Evolutionary conservation across 1,140 invertebrate species (phyloP).

Genomic region (Drosophila trapezifrons): DNA sequence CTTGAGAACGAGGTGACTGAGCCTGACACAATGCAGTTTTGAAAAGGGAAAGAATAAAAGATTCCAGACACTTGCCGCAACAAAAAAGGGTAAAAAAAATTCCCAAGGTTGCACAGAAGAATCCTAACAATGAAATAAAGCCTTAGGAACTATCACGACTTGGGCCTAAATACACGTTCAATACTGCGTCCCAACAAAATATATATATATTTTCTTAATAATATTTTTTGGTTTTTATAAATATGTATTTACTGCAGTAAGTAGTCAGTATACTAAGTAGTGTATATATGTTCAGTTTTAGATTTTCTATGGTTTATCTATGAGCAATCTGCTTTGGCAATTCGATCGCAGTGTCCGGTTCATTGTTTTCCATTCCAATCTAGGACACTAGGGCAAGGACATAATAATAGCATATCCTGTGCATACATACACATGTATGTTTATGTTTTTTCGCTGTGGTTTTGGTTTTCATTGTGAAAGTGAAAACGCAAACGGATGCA

Average conservation of each 20-base stretch:
- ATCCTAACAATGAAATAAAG: conserved; percentile 1
- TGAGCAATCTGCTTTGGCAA: conserved; percentile 57
- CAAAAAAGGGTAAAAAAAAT: conserved; percentile 17
- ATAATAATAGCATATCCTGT: conserved; percentile 67
- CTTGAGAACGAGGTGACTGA: conserved; percentile 45
- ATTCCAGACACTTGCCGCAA: conserved; percentile 56
- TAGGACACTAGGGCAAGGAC: conserved; percentile 62
- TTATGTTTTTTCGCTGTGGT: conserved; percentile 61
- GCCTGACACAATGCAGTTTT: conserved; percentile 50
- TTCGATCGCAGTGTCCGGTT: conserved; percentile 77
- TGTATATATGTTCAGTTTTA: conserved; percentile 18
- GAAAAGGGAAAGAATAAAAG: conserved; percentile 31
- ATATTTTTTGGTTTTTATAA: conserved; percentile 15
- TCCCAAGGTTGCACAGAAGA: conserved; percentile 7
- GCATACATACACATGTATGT: conserved; percentile 12
- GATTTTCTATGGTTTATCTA: conserved; percentile 12
- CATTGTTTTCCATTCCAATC: conserved; percentile 60
- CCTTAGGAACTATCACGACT: conserved; percentile 6
- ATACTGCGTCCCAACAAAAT: neutral
- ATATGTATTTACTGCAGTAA: conserved; percentile 18
- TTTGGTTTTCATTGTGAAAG: conserved; percentile 80
- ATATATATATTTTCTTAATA: neutral
- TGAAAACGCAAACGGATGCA: conserved; percentile 79
- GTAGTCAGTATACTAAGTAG: neutral
- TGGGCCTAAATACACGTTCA: neutral